Base-by-base conservation (phyloP, 1,140 invertebrate species). In the Atopsyche davidsoni region DNA sequence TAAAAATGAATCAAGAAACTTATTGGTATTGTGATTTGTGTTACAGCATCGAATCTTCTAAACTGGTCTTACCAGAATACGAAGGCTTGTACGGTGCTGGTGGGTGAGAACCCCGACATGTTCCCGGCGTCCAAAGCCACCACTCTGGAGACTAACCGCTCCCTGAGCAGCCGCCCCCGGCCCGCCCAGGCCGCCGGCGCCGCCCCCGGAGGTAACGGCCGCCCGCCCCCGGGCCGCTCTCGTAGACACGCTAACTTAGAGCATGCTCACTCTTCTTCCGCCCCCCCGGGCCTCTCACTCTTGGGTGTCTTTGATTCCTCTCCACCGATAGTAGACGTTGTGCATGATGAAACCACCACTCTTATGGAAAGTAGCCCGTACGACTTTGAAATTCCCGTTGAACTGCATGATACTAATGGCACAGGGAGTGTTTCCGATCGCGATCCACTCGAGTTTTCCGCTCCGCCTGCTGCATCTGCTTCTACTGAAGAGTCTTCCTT, bases 51-150 rank as follows among this genome's bases (percentile, higher is more conserved):
- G 51, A 88, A 86, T 65, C 76, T 88, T 58, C 75, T 90, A 53
- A 87, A 83, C 66, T 87, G 83, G 80, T 85, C 86, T 62, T 86
- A 88, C 68, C 82, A 86, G 65, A 81, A 79, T 46, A 77, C 82
- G 38, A 85, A 86, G 62, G 79, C 86, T 23, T 91, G 88, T 74
- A 81, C 84, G 57, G 86, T 91, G 46, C 71, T 91, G 60, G 87
- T 90, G 43, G 86, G 84, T 58, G 86, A 85, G 59, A 79, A 78
- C 53, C 70, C 75, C 10, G 81, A 86, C 64, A 72, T 79, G 44
- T 79, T 79, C 56, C 72, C 78, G 38, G 70, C 73, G 51, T 80
- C 82, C 28, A 84, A 85, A 69, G 66, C 76, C 46, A 73, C 75
- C 53, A 75, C 76, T 41, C 70, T 78, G 23, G 76, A 81, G 58